A percentile compares a stretch with the other conserved stretches of the same genome.
phyloP scores from a whole-genome alignment of 2,113 vertebrate genomes.

The Choloepus hoffmanni region DNA sequence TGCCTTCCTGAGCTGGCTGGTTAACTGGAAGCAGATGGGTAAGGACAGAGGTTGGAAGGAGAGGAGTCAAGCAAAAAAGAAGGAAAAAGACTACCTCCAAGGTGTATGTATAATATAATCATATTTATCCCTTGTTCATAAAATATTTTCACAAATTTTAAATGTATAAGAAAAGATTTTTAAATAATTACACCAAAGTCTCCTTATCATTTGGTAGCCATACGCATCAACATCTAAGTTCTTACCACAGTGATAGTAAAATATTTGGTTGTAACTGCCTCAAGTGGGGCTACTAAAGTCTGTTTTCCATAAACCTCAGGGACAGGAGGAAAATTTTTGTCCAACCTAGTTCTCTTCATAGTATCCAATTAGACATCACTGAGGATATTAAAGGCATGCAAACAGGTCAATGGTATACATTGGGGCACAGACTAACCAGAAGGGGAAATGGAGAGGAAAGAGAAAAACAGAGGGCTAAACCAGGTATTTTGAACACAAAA shows the following conservation, averaged over 20 bases:
- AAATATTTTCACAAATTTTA: not conserved
- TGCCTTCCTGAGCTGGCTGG: not conserved
- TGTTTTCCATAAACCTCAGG: not conserved
- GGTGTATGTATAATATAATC: not conserved
- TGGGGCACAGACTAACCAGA: not conserved
- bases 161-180: not conserved
- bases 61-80: not conserved
- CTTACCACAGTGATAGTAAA: not conserved
- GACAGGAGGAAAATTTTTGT: not conserved
- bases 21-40: not conserved
- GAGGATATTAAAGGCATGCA: not conserved
- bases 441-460: not conserved
- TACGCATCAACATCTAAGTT: not conserved
- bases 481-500: not conserved
- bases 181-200: not conserved
- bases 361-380: not conserved
- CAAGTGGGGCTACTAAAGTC: not conserved
- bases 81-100: not conserved
- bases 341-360: not conserved
- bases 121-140: not conserved
- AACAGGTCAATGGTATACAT: not conserved
- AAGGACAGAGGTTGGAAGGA: not conserved
- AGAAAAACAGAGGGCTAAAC: not conserved
- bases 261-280: not conserved
- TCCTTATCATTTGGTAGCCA: not conserved